Conservation (phyloP, 1,140 invertebrate species). For the Bombus ignitus region DNA sequence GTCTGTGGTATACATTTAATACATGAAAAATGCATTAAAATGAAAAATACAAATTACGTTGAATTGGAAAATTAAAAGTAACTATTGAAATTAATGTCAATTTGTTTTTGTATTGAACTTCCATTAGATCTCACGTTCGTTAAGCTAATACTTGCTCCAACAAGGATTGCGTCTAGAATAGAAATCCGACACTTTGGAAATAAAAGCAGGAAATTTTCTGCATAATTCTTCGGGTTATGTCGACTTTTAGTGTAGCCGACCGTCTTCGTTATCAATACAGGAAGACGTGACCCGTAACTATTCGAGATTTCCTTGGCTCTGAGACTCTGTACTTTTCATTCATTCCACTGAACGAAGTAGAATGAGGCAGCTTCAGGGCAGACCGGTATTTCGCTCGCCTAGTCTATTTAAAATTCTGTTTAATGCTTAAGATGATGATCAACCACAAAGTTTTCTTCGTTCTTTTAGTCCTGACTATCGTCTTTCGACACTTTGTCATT, state of each 20-base stretch:
- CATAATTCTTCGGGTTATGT: neutral
- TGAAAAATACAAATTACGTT: neutral
- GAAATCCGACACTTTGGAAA: too few relatives aligned
- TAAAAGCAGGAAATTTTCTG: neutral
- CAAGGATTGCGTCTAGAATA: neutral
- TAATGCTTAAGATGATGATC: neutral
- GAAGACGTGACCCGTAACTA: constrained; percentile 21
- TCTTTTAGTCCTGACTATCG: neutral
- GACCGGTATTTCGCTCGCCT: neutral
- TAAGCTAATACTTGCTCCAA: neutral
- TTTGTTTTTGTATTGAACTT: too few relatives aligned
- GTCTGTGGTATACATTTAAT: too few relatives aligned
- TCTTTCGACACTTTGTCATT: neutral
- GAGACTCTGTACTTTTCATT: constrained; percentile 1
- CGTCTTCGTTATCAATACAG: neutral
- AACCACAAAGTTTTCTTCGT: neutral
- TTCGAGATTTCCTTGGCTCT: neutral
- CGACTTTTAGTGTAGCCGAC: neutral
- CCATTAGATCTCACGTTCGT: neutral
- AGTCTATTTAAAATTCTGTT: neutral
- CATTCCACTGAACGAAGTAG: constrained; percentile 32
- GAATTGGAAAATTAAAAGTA: neutral
- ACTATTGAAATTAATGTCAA: too few relatives aligned
- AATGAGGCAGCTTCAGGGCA: neutral
- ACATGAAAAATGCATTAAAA: neutral